Evolutionary conservation across 2,888 invertebrate species (phyloP).

Genomic region (Gandaritis pyraliata): DNA sequence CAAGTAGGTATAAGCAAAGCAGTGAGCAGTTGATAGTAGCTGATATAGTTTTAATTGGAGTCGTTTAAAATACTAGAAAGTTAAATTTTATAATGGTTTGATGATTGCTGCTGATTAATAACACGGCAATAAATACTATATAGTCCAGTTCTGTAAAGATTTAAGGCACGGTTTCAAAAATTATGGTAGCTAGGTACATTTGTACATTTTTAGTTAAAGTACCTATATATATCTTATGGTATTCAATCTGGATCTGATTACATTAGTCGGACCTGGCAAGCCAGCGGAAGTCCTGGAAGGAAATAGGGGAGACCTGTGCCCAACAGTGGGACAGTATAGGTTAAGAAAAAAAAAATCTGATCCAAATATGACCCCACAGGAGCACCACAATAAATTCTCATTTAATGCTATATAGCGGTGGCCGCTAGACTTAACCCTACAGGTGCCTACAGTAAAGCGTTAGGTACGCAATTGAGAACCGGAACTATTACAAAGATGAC

Average conservation of each 20-base stretch:
- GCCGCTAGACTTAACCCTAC: not conserved
- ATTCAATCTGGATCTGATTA: no score
- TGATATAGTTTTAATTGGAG: constrained; percentile 54
- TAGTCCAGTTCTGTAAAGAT: constrained; percentile 13
- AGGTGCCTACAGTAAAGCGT: not conserved
- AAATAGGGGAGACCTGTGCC: no score
- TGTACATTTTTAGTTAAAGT: not conserved
- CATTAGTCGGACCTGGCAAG: no score
- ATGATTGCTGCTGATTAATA: constrained; percentile 20
- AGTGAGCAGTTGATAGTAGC: constrained; percentile 15
- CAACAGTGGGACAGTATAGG: no score
- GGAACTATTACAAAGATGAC: constrained; percentile 5
- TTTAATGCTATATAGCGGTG: not conserved
- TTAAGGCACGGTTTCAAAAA: not conserved
- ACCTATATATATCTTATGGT: no score
- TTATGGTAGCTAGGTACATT: not conserved
- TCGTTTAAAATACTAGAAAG: constrained; percentile 15
- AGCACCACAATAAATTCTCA: no score
- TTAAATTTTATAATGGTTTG: constrained; percentile 26
- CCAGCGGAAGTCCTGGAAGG: no score
- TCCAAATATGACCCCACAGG: no score
- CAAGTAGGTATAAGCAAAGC: not conserved
- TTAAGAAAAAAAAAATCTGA: no score
- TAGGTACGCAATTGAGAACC: not conserved
- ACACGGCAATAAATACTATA: constrained; percentile 17